Base-by-base conservation (phyloP, 2,113 vertebrate genomes). In the Sorex fumeus region DNA sequence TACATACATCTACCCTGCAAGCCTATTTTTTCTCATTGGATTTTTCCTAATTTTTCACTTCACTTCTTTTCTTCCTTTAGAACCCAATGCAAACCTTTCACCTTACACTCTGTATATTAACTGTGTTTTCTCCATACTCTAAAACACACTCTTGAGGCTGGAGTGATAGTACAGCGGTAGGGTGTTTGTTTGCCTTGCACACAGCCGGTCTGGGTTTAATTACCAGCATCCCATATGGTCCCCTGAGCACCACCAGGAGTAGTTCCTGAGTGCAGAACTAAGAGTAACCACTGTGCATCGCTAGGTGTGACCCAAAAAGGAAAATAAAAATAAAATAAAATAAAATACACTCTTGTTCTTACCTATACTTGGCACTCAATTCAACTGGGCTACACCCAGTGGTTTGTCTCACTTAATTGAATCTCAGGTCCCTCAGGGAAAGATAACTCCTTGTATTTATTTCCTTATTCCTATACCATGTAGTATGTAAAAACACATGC, bases 21-120 rank as follows among this genome's bases (percentile, higher is more conserved):
- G 57, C 6, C 19, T 60, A 60, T 67, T 75, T 36, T 69, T 69
- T 16, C 11, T 79, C 25, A 27, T 28, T 79, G 71, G 80, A 60
- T 75, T 82, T 82, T 93, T 70, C 3, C 71, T 10, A 79, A 9
- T 91, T 91, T 43, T 91, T 84, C 19, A 57, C 27, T 79, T 64
- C 40, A 32, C n/a, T 50, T n/a, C 36, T 79, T 45, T 75, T 83
- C 40, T 47, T 18, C 67, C 62, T 86, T 87, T 45, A 84, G 72
- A 47, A 84, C 32, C 78, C n/a, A 67, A 11, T 30, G 23, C 12
- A 79, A 84, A 13, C 1, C 18, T 75, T 85, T 90, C n/a, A 13
- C 7, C 30, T 75, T 21, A 69, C 40, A 53, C n/a, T 43, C 0
- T 43, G 21, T 57, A 13, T 40, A 15, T 84, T 53, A 70, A 2